Base-by-base conservation (phyloP, 2,113 vertebrate genomes). In the Gasterosteus nipponicus region DNA sequence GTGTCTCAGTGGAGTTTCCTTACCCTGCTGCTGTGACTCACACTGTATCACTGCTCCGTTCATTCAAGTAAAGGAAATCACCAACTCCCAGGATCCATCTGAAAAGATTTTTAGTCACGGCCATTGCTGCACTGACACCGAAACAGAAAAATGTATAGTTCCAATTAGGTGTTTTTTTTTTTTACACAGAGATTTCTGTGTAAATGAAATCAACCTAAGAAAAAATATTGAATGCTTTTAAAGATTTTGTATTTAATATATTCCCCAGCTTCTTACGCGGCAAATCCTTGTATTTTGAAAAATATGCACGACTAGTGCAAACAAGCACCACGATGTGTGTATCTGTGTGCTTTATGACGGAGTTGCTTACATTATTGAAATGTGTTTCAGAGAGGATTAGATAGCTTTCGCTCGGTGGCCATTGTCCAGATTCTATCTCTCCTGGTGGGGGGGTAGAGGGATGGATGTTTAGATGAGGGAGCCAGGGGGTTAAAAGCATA, bases 51-150 rank as follows among this genome's bases (percentile, higher is more conserved):
- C 65, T 54, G 71, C 75, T 80, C 69, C 81, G 78, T 83, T 82
- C 78, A 77, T 87, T 57, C 59, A 59, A 81, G 70, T 47, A 26
- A 54, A 58, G 62, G 78, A 49, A 78, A 82, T 66, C 72, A 35
- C 53, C 77, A 66, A 74, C 78, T 82, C 82, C 76, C 65, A 4
- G 66, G 70, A 68, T 76, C 86, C 75, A 65, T 77, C 72, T 71
- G 10, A 70, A 85, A 75, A 88, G 86, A 85, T 82, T 41, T 82
- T 41, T 72, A 89, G 83, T 87, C 86, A 78, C 64, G 74, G 46
- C 67, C 82, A 80, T 90, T 82, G 83, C 80, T 68, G 73, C 33
- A 10, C 83, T 65, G 80, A 77, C 61, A 41, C 77, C 80, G 82
- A 80, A 87, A 81, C 9, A 81, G 56, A 84, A 84, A 81, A 82